A percentile compares a stretch with the other conserved stretches of the same genome.
These are phyloP conservation scores for Marisa cornuarietis DNA, from an alignment of 1,140 invertebrate genomes.

Conservation along the genomic window DNA sequence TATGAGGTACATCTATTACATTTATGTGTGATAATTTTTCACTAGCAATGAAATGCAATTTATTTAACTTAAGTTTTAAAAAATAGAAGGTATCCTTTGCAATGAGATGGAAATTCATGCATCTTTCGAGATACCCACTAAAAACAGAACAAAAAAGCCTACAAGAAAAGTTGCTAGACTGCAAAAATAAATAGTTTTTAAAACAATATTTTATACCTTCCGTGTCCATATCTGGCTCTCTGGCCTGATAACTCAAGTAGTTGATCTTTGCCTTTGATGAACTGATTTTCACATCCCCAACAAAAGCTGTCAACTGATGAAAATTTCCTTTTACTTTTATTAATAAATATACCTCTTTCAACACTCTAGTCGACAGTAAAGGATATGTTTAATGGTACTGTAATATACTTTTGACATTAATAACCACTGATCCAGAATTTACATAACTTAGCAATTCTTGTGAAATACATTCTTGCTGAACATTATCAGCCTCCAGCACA, in stretches of 20 bases:
- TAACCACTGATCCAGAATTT: background rate
- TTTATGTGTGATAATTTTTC: too few species aligned
- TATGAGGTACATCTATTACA: too few species aligned
- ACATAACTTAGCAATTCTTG: background rate
- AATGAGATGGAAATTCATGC: background rate
- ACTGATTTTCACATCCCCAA: constrained; percentile 81
- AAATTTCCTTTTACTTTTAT: background rate
- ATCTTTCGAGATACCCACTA: background rate
- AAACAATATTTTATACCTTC: constrained; percentile 41
- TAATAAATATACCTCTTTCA: background rate
- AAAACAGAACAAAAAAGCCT: constrained; percentile 30
- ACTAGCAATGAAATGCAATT: too few species aligned
- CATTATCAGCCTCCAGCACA: too few species aligned
- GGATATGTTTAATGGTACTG: too few species aligned
- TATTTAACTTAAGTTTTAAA: too few species aligned
- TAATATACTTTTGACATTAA: too few species aligned
- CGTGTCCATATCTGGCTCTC: constrained; percentile 67
- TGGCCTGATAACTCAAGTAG: constrained; percentile 73
- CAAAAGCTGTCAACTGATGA: constrained; percentile 74
- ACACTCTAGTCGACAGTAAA: background rate
- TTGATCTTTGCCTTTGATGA: constrained; percentile 73
- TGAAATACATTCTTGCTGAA: too few species aligned
- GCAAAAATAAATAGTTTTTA: background rate
- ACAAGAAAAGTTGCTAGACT: background rate
- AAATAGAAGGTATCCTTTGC: background rate